These are phyloP conservation scores for Planococcus citri DNA, from an alignment of 1,140 invertebrate genomes.

Conservation along the genomic window DNA sequence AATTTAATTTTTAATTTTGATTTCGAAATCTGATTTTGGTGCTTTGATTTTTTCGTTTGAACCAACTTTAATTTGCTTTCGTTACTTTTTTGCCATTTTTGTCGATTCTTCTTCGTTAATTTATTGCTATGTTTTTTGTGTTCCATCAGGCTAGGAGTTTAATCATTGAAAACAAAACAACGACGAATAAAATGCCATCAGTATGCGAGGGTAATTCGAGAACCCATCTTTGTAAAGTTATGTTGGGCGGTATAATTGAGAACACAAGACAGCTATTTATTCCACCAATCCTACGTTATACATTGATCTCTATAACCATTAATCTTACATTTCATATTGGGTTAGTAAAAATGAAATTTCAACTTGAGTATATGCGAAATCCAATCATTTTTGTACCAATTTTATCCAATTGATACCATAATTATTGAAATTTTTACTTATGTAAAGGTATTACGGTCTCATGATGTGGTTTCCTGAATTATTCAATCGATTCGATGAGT, in stretches of 20 bases:
- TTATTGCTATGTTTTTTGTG: not conserved
- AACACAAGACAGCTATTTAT: slow-evolving; percentile 68
- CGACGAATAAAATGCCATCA: not conserved
- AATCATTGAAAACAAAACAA: slow-evolving; percentile 2
- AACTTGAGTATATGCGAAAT: too few species aligned
- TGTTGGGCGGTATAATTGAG: slow-evolving; percentile 58
- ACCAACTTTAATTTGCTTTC: too few species aligned
- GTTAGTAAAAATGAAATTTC: slow-evolving; percentile 38
- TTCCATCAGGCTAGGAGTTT: not conserved
- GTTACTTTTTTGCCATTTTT: too few species aligned
- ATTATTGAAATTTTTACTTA: not conserved
- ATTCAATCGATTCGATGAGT: slow-evolving; percentile 59
- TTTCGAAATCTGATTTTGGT: too few species aligned
- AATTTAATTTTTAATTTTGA: too few species aligned
- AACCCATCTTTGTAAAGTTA: slow-evolving; percentile 36
- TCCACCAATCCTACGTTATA: slow-evolving; percentile 64
- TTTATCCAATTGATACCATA: not conserved
- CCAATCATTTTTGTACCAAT: not conserved
- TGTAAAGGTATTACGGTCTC: slow-evolving; percentile 58
- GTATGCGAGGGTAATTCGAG: not conserved
- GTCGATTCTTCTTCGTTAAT: not conserved
- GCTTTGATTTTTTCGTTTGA: too few species aligned
- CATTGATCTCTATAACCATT: slow-evolving; percentile 66
- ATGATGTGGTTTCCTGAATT: slow-evolving; percentile 76
- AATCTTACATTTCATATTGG: slow-evolving; percentile 82